Evolutionary conservation across 2,113 vertebrate genomes (phyloP), one percentile per base, ranked within the genome.

Genomic region (Cavia porcellus): DNA sequence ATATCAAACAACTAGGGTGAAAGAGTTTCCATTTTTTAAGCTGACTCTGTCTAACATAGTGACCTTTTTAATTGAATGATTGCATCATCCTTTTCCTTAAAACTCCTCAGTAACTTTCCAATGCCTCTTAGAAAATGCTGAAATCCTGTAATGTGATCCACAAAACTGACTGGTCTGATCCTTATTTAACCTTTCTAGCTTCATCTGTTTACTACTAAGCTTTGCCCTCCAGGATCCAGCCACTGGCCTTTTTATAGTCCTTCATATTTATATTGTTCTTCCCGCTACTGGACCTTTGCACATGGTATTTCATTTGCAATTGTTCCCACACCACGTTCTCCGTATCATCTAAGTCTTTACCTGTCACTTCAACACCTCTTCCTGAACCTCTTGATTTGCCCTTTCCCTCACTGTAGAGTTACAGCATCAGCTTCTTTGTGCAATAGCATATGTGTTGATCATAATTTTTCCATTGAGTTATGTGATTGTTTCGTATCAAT

Each of bases 31-130:
- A 24, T n/a, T 68, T 81, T 75, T 61, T 15, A 70, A 85, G 42
- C 7, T 55, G 4, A 55, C 57, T 90, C 55, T 87, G 52, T 96
- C 68, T 62, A 64, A 19, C 50, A 80, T 10, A 45, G 89, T 72
- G 47, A 88, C 22, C 25, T 92, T 93, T 68, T 92, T 57, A 68
- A 13, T 75, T 91, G 79, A 52, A 32, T 87, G 68, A 72, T 84
- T 24, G n/a, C 25, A 59, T 72, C 28, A 92, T 70, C 32, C 35
- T 64, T 93, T 72, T 82, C 14, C 70, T 87, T 77, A 75, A 96
- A 95, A 72, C 3, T 5, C 45, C 35, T 92, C 38, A 25, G 0
- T 84, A 35, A 86, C 83, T 35, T 95, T 90, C 42, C 47, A 52
- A 0, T 59, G 42, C 52, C 75, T 89, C 25, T 45, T 52, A 35